Conservation (phyloP, 53 echinoderm and acorn worm genomes). For the Astropecten irregularis region DNA sequence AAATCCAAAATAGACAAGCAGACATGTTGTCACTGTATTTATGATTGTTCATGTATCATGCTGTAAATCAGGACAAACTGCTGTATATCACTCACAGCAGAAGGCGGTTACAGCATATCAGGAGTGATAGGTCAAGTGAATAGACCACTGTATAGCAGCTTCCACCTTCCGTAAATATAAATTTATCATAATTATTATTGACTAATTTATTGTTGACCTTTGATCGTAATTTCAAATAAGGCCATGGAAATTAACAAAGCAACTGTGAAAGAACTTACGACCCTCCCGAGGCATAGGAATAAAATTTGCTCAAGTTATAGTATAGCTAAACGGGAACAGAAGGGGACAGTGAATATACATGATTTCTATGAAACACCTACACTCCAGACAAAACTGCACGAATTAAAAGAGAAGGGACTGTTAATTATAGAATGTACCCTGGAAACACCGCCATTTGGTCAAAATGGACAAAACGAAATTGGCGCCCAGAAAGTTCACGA, state of each 20-base stretch:
- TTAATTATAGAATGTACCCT: background rate
- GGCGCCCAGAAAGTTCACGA: background rate
- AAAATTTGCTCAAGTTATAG: slow-evolving; percentile 15
- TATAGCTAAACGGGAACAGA: background rate
- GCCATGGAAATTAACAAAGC: slow-evolving; percentile 14
- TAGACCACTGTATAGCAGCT: background rate
- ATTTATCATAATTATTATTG: too few relatives aligned
- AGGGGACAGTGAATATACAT: background rate
- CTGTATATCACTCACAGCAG: slow-evolving; percentile 25
- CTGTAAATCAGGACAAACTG: slow-evolving; percentile 28
- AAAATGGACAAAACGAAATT: background rate
- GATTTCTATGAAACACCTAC: background rate
- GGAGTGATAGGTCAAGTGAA: background rate
- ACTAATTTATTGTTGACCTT: too few relatives aligned
- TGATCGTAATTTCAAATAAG: background rate
- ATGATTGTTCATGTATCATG: background rate
- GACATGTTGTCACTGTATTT: background rate
- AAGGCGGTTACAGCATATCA: background rate
- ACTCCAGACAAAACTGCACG: slow-evolving; percentile 22
- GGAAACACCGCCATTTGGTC: background rate
- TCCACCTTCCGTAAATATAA: background rate
- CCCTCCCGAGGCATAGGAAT: background rate
- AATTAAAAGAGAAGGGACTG: background rate
- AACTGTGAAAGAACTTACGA: slow-evolving; percentile 6
- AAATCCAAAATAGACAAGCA: background rate